A percentile compares a stretch with the other conserved stretches of the same genome.
Conservation (phyloP, 1,140 invertebrate genomes). For the Dendroctonus valens region DNA sequence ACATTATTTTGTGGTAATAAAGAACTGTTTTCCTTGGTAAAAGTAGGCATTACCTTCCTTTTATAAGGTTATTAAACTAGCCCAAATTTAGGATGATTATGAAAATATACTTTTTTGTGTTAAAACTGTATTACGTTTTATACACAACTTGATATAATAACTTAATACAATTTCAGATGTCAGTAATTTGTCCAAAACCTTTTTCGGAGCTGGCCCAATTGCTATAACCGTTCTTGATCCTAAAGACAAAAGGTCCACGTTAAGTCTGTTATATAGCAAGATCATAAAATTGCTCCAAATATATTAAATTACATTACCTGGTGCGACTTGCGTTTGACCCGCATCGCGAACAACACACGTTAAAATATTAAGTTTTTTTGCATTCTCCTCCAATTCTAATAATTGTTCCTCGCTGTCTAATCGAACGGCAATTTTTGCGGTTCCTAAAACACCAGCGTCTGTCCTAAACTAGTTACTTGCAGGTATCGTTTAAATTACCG, state of each 20-base stretch:
- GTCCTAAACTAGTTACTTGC: not conserved
- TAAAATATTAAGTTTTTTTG: conserved; percentile 66
- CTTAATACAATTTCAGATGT: conserved; percentile 80
- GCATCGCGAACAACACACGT: conserved; percentile 80
- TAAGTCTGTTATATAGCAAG: too few species aligned
- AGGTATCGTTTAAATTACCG: conserved; percentile 50
- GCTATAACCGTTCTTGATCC: conserved; percentile 81
- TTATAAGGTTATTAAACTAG: too few species aligned
- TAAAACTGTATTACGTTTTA: too few species aligned
- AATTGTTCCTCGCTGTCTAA: conserved; percentile 67
- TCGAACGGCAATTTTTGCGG: conserved; percentile 54
- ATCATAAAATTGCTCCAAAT: conserved; percentile 1
- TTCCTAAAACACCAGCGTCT: conserved; percentile 37
- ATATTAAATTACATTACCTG: conserved; percentile 54
- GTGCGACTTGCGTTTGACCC: conserved; percentile 84
- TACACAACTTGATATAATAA: conserved; percentile 17
- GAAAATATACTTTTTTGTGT: too few species aligned
- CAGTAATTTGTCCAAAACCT: conserved; percentile 79
- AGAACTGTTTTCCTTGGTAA: too few species aligned
- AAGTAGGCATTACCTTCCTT: too few species aligned
- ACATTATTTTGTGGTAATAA: too few species aligned
- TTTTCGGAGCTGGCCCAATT: conserved; percentile 80
- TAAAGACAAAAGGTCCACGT: conserved; percentile 2
- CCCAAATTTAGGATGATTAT: too few species aligned
- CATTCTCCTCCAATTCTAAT: conserved; percentile 63